These are phyloP conservation scores for Calephelis virginiensis DNA, from an alignment of 1,140 invertebrate species.

Conservation along the genomic window DNA sequence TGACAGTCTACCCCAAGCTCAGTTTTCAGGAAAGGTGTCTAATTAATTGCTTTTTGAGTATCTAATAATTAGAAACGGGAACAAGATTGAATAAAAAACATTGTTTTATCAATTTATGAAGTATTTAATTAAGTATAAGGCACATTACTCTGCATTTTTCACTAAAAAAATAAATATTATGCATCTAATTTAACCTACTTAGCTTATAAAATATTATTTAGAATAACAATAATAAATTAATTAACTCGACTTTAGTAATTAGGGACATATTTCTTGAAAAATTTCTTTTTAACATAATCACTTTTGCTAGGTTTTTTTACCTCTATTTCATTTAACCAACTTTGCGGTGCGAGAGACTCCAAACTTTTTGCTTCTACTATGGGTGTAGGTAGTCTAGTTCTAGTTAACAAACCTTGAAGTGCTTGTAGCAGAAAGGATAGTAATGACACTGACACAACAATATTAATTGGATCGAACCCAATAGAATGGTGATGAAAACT, in stretches of 20 bases:
- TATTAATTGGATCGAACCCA: conserved; percentile 75
- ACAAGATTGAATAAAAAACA: too few species aligned
- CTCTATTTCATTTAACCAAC: conserved; percentile 47
- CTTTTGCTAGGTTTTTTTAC: conserved; percentile 15
- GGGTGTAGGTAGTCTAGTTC: conserved; percentile 56
- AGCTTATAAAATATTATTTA: neutral
- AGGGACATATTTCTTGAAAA: conserved; percentile 9
- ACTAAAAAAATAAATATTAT: too few species aligned
- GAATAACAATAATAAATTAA: too few species aligned
- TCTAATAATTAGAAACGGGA: too few species aligned
- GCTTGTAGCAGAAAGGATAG: conserved; percentile 72
- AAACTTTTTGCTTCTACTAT: conserved; percentile 59
- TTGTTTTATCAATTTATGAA: neutral
- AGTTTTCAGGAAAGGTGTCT: too few species aligned
- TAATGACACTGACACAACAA: conserved; percentile 72
- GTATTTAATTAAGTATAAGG: neutral
- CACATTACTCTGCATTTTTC: too few species aligned
- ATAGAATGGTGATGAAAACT: conserved; percentile 75
- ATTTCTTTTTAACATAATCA: conserved; percentile 24
- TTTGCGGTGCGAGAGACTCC: conserved; percentile 31
- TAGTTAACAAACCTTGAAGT: conserved; percentile 58
- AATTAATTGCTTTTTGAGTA: too few species aligned
- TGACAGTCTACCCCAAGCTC: too few species aligned
- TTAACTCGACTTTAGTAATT: neutral
- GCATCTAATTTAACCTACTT: neutral